Evolutionary conservation across 2,797 vertebrate genomes (phyloP).

Genomic region (Gastrophryne carolinensis): DNA sequence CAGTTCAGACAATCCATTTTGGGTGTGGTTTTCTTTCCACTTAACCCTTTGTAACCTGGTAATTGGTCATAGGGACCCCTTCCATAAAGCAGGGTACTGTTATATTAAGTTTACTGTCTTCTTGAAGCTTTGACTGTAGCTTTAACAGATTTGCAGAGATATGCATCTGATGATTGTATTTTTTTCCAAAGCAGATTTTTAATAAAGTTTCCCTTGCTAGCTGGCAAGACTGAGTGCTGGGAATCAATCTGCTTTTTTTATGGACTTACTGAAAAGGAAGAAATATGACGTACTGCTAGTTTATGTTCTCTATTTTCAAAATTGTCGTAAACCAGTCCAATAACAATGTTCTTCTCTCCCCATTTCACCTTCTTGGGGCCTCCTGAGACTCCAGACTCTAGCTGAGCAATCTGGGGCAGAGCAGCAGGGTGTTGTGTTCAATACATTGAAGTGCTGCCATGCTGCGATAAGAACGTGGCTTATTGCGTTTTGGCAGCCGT

Average conservation of each 20-base stretch:
- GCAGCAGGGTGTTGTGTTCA: neutral
- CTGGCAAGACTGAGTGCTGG: too few species aligned
- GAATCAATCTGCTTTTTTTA: neutral
- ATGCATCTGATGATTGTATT: too few species aligned
- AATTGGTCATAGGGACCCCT: too few species aligned
- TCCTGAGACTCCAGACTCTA: neutral
- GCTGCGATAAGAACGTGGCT: slow-evolving; percentile 26
- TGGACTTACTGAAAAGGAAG: neutral
- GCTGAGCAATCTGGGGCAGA: neutral
- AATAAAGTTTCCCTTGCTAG: neutral
- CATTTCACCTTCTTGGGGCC: neutral
- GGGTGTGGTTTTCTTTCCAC: too few species aligned
- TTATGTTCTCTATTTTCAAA: neutral
- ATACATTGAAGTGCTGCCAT: slow-evolving; percentile 20
- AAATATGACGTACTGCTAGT: neutral
- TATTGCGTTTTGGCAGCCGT: slow-evolving; percentile 9
- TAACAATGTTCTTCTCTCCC: neutral
- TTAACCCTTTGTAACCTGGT: too few species aligned
- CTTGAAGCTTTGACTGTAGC: too few species aligned
- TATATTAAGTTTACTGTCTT: too few species aligned
- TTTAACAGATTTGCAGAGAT: too few species aligned
- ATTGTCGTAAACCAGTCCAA: neutral
- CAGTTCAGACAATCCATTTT: too few species aligned
- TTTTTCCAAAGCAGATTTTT: too few species aligned
- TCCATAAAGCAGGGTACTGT: too few species aligned